These are phyloP conservation scores for Ictidomys tridecemlineatus DNA, from an alignment of 2,113 vertebrate genomes.

Conservation along the genomic window DNA sequence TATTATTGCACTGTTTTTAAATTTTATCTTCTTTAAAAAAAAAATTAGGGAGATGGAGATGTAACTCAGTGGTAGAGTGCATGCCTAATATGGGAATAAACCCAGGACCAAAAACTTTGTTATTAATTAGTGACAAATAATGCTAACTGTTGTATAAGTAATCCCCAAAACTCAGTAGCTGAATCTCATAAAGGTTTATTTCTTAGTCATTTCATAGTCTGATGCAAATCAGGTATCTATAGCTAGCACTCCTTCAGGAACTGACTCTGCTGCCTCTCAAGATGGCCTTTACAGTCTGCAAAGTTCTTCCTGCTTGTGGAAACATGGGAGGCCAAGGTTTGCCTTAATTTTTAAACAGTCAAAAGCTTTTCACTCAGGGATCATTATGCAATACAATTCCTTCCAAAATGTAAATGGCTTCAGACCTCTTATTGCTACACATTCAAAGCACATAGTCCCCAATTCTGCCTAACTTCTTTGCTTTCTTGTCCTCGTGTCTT, in stretches of 20 bases:
- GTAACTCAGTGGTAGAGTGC: background rate
- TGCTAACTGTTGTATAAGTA: background rate
- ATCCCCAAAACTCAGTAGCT: background rate
- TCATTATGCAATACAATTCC: background rate
- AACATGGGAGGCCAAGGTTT: background rate
- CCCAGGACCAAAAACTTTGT: no score
- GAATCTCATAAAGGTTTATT: background rate
- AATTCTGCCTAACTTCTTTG: background rate
- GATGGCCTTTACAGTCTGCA: background rate
- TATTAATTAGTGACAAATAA: background rate
- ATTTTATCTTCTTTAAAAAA: conserved; percentile 11
- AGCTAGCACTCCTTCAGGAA: background rate
- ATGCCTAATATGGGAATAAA: background rate
- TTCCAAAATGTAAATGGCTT: background rate
- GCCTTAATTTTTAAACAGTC: background rate
- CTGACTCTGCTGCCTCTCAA: background rate
- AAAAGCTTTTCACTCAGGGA: background rate
- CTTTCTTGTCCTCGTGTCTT: background rate
- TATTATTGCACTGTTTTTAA: background rate
- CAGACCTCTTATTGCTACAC: background rate
- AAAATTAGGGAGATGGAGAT: background rate
- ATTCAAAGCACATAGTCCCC: background rate
- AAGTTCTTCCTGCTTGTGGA: background rate
- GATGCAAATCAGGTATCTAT: background rate
- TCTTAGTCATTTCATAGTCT: background rate